Evolutionary conservation across 1,140 invertebrate species (phyloP).

Genomic region (Onthophagus taurus): DNA sequence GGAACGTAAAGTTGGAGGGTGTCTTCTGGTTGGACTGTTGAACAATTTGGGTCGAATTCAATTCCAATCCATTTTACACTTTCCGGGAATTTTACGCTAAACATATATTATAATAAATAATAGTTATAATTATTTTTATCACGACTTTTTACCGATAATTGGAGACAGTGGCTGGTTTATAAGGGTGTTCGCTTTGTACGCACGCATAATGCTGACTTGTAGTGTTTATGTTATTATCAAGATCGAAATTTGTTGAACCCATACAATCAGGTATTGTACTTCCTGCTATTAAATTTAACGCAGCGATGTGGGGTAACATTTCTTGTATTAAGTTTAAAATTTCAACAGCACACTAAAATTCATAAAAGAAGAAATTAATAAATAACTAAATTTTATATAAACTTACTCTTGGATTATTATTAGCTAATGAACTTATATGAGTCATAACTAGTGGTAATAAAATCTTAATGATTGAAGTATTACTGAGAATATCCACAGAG

Average conservation of each 20-base stretch:
- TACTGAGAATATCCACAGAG: conserved; percentile 46
- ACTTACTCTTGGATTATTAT: conserved; percentile 69
- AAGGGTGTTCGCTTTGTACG: conserved; percentile 95
- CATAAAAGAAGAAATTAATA: background rate
- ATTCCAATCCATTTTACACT: conserved; percentile 84
- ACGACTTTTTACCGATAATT: conserved; percentile 76
- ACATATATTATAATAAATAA: conserved; percentile 23
- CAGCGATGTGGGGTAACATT: conserved; percentile 79
- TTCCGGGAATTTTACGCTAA: conserved; percentile 77
- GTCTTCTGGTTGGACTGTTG: conserved; percentile 91
- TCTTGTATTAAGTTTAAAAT: conserved; percentile 84
- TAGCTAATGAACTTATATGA: conserved; percentile 70
- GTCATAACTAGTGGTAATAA: conserved; percentile 70
- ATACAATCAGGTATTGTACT: conserved; percentile 15
- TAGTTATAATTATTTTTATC: no score
- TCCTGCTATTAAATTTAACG: conserved; percentile 62
- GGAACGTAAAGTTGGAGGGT: conserved; percentile 80
- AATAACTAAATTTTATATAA: conserved; percentile 1
- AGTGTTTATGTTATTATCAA: conserved; percentile 40
- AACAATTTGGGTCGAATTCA: conserved; percentile 87
- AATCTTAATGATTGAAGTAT: conserved; percentile 52
- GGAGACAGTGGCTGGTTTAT: conserved; percentile 79
- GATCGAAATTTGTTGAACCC: conserved; percentile 17
- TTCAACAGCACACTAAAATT: conserved; percentile 73
- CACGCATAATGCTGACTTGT: conserved; percentile 82